A percentile compares a stretch with the other conserved stretches of the same genome.
Evolutionary conservation across 2,888 invertebrate genomes (phyloP).

Genomic region (Luffia ferchaultella): DNA sequence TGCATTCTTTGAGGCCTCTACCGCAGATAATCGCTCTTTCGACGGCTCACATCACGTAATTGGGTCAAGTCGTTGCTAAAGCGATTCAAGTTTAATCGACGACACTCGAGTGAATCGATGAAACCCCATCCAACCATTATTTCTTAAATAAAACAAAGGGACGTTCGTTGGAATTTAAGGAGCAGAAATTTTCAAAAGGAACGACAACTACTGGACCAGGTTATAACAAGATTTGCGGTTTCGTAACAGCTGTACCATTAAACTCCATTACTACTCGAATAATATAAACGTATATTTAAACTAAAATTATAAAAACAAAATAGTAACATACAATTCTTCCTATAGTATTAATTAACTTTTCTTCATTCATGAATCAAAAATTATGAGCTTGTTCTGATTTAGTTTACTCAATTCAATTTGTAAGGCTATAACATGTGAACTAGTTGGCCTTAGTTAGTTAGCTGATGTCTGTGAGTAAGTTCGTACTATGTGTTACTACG

Average conservation of each 20-base stretch:
- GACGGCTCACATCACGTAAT: neutral
- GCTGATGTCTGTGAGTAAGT: too few relatives aligned
- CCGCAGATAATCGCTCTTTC: neutral
- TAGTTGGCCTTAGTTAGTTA: too few relatives aligned
- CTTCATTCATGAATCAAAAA: too few relatives aligned
- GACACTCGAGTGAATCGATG: neutral
- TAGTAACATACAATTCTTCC: too few relatives aligned
- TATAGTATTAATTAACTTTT: too few relatives aligned
- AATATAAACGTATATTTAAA: neutral
- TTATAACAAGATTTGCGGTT: neutral
- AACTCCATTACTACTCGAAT: too few relatives aligned
- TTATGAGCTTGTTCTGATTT: too few relatives aligned
- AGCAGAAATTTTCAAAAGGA: neutral
- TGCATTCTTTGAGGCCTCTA: too few relatives aligned
- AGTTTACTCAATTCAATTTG: too few relatives aligned
- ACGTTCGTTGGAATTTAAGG: neutral
- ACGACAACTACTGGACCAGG: too few relatives aligned
- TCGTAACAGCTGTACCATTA: neutral
- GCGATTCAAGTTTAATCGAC: neutral
- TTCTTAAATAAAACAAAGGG: neutral
- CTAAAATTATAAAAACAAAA: neutral
- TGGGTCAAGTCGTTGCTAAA: neutral
- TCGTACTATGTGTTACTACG: too few relatives aligned
- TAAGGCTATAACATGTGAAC: too few relatives aligned
- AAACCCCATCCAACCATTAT: neutral